Base-by-base conservation (phyloP, 2,888 invertebrate species). In the Agrilus mali region DNA sequence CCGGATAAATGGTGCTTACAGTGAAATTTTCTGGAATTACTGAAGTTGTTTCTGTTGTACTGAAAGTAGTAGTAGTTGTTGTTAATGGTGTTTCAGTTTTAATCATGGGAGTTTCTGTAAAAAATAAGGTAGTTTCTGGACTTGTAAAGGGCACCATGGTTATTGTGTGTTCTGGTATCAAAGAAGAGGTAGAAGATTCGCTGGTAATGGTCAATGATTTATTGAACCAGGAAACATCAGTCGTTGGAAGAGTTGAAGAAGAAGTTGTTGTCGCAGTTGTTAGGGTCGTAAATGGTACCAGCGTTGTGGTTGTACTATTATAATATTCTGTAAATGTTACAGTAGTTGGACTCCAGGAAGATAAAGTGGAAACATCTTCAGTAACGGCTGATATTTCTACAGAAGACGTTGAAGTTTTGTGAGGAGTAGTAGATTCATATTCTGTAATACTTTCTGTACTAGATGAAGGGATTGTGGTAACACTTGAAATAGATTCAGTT, bases 271-370 rank as follows among this genome's bases (percentile, higher is more conserved):
- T 22, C 6, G 38, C 16, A 27, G 57, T 49, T 33, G 59, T 53
- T 2, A 58, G 49, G 14, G 56, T 7, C 38, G 65, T 63, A 2
- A 10, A 10, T 10, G 27, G 27, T 10, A 27, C 10, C 10, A 27
- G 4, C 4, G 27, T 20, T 36, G 63, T 61, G 2, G 51, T 66
- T 43, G 64, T 62, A 41, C 32, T 42, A 10, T n/a, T n/a, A n/a
- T 14, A 69, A 57, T 63, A 66, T 36, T 66, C 67, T 7, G 71
- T 43, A 34, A 40, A n/a, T n/a, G n/a, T 38, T 40, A 37, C 16
- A 45, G 41, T 49, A 33, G 43, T 41, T 10, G 46, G 47, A 12
- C 43, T 45, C 41, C 44, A 43, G 42, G 47, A 47, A 13, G 51
- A 46, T 22, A 47, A 45, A 33, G 44, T 47, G n/a, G 44, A 7